Evolutionary conservation across 2,888 invertebrate species (phyloP).

Genomic region (Carpatolechia fugitivella): DNA sequence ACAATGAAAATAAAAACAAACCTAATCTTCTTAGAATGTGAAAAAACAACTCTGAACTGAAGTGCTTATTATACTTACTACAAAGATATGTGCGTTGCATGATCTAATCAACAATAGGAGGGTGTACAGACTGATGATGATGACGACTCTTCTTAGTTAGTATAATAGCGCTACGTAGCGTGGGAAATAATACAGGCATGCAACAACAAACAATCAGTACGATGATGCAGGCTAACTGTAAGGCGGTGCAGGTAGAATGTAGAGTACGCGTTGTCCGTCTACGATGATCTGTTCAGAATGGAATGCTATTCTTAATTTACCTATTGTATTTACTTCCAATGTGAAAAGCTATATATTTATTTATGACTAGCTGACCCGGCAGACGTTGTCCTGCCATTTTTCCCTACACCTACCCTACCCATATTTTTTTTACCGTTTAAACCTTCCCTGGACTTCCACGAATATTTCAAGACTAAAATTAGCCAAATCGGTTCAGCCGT

Average conservation of each 20-base stretch:
- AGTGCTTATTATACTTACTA: too few relatives aligned
- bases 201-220: background rate
- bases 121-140: background rate
- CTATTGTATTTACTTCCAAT: background rate
- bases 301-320: background rate
- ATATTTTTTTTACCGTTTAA: too few relatives aligned
- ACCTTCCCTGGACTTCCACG: too few relatives aligned
- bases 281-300: background rate
- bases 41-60: too few relatives aligned
- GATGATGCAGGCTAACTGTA: slow-evolving; percentile 1
- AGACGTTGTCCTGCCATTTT: too few relatives aligned
- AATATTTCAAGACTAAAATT: too few relatives aligned
- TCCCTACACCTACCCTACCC: too few relatives aligned
- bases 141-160: background rate
- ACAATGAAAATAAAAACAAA: too few relatives aligned
- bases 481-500: too few relatives aligned
- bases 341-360: background rate
- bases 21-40: too few relatives aligned
- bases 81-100: background rate
- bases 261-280: background rate
- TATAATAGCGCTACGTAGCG: slow-evolving; percentile 1
- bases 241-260: background rate
- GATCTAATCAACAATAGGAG: background rate
- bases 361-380: too few relatives aligned
- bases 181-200: background rate